Evolutionary conservation across 2,888 invertebrate species (phyloP).

Genomic region (Gerris lacustris): DNA sequence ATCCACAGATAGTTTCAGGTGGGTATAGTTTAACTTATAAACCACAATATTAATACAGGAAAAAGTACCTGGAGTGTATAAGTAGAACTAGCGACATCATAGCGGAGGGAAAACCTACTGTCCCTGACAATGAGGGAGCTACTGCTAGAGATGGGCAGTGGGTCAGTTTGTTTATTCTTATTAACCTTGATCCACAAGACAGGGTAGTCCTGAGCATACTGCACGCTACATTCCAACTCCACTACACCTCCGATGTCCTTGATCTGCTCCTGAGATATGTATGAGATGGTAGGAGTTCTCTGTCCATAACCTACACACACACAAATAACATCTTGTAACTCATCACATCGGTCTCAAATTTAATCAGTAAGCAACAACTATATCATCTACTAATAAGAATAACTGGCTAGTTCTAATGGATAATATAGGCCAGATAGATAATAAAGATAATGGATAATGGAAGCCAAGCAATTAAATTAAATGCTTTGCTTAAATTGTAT

Average conservation of each 20-base stretch:
- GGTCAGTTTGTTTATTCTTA: constrained; percentile 45
- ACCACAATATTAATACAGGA: too few relatives aligned
- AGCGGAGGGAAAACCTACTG: constrained; percentile 67
- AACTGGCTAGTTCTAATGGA: too few relatives aligned
- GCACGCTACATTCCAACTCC: constrained; percentile 76
- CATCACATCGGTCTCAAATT: too few relatives aligned
- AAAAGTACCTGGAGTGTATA: constrained; percentile 55
- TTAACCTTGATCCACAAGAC: constrained; percentile 68
- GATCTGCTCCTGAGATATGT: constrained; percentile 83
- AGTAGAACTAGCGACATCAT: constrained; percentile 65
- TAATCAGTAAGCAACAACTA: too few relatives aligned
- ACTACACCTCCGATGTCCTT: constrained; percentile 82
- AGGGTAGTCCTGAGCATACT: constrained; percentile 76
- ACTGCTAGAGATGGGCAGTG: constrained; percentile 69
- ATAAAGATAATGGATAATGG: too few relatives aligned
- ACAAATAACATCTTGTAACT: background rate
- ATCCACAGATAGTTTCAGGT: too few relatives aligned
- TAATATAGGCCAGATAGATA: too few relatives aligned
- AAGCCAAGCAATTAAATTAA: too few relatives aligned
- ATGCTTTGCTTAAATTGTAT: too few relatives aligned
- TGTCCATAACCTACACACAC: constrained; percentile 46
- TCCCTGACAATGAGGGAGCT: constrained; percentile 75
- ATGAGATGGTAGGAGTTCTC: constrained; percentile 76
- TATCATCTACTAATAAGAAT: too few relatives aligned
- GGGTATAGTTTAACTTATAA: too few relatives aligned